A percentile compares a stretch with the other conserved stretches of the same genome.
These are phyloP conservation scores for Babyrousa celebensis DNA, from an alignment of 2,797 vertebrate genomes.

Conservation along the genomic window DNA sequence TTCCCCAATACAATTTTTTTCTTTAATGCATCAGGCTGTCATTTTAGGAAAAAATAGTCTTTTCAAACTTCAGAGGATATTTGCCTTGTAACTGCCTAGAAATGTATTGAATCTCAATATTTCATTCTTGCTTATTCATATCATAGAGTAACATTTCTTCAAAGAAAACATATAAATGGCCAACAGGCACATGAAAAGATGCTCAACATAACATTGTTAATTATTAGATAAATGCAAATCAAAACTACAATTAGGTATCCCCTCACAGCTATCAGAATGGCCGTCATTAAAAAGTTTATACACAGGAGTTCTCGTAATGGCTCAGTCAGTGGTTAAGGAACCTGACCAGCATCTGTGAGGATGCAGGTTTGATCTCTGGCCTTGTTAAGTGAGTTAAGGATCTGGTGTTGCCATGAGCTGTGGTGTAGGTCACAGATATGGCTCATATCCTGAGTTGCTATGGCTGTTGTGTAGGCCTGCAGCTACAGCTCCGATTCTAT, in stretches of 20 bases:
- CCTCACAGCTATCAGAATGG: background rate
- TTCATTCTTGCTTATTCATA: conserved; percentile 22
- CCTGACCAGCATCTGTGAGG: too few relatives aligned
- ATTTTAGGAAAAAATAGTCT: conserved; percentile 38
- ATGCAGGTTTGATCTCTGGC: too few relatives aligned
- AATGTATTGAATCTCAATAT: conserved; percentile 45
- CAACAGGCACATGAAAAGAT: background rate
- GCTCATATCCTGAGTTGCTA: too few relatives aligned
- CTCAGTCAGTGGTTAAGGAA: too few relatives aligned
- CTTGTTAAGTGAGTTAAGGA: too few relatives aligned
- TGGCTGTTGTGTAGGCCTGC: too few relatives aligned
- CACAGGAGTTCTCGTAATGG: too few relatives aligned
- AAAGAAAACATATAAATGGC: background rate
- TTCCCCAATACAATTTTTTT: background rate
- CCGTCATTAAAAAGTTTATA: background rate
- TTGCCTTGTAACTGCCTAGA: conserved; percentile 8
- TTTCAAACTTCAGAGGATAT: background rate
- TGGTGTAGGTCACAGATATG: too few relatives aligned
- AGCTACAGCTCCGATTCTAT: too few relatives aligned
- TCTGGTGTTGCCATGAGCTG: too few relatives aligned
- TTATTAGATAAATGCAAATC: background rate
- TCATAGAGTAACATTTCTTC: background rate
- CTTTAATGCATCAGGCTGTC: background rate
- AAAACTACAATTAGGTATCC: background rate
- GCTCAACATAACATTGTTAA: background rate